These are phyloP conservation scores for Andrena cerasifolii DNA, from an alignment of 1,140 invertebrate genomes.

Conservation along the genomic window DNA sequence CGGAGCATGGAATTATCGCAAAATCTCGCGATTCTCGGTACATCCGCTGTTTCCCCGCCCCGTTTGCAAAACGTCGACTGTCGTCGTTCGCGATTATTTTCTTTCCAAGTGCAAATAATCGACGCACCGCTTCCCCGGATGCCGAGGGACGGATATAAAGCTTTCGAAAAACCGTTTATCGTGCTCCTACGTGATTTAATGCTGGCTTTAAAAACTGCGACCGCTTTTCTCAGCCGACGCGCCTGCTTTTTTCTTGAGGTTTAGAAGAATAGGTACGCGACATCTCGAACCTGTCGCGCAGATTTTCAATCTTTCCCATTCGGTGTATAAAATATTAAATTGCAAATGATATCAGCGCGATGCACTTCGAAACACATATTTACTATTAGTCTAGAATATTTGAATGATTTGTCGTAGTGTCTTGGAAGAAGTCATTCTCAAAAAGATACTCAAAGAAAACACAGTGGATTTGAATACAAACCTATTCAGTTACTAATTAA, in stretches of 20 bases:
- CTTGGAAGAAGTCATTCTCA: too few species aligned
- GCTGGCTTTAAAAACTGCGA: neutral
- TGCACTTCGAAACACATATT: neutral
- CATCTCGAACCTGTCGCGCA: neutral
- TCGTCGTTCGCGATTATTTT: conserved; percentile 22
- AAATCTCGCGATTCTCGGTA: conserved; percentile 6
- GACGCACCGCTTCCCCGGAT: neutral
- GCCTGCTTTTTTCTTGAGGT: neutral
- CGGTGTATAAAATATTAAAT: neutral
- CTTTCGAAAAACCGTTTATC: conserved; percentile 33
- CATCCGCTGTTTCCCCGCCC: neutral
- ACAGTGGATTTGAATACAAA: too few species aligned
- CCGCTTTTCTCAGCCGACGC: neutral
- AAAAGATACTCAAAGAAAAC: too few species aligned
- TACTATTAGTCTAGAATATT: neutral
- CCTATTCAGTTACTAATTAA: too few species aligned
- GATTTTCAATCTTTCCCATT: neutral
- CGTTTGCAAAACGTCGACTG: neutral
- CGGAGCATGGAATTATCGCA: neutral
- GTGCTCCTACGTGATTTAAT: conserved; percentile 20
- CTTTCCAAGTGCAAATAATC: conserved; percentile 1
- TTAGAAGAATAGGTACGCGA: neutral
- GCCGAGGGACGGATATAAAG: neutral
- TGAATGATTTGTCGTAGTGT: neutral
- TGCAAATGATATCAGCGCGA: neutral